Percentiles rank a stretch among this genome's conserved stretches.
These are phyloP conservation scores for Drosophila chauvacae DNA, from an alignment of 1,140 invertebrate species.

Conservation along the genomic window DNA sequence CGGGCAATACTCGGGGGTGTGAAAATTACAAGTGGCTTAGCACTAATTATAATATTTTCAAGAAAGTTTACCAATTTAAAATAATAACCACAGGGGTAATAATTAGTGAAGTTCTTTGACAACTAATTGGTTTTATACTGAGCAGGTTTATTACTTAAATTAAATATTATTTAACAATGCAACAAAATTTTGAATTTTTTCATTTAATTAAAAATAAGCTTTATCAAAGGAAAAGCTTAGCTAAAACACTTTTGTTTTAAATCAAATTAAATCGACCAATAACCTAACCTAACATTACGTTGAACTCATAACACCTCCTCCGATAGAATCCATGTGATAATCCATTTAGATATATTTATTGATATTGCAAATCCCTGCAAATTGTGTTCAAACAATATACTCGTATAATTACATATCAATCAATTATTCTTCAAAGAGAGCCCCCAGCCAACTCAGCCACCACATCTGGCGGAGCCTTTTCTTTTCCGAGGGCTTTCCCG, in stretches of 20 bases:
- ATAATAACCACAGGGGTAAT: neutral
- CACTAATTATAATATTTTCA: neutral
- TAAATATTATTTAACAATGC: neutral
- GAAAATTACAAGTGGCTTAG: neutral
- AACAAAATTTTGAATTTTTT: neutral
- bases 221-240: neutral
- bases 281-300: neutral
- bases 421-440: conserved; percentile 9
- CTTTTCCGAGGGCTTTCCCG: conserved; percentile 8
- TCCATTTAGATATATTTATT: neutral
- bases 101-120: neutral
- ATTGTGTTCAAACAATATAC: conserved; percentile 1
- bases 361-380: neutral
- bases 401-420: conserved; percentile 16
- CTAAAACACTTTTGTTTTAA: neutral
- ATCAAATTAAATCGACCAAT: neutral
- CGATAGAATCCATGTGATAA: neutral
- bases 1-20: too few species aligned
- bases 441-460: neutral
- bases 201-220: neutral
- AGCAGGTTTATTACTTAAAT: too few species aligned
- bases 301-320: too few species aligned
- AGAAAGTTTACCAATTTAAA: neutral
- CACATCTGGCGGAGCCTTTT: neutral
- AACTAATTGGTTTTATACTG: neutral